Evolutionary conservation across 2,888 invertebrate genomes (phyloP), one percentile per base, ranked within the genome.

Genomic region (Ptychoptera contaminata): DNA sequence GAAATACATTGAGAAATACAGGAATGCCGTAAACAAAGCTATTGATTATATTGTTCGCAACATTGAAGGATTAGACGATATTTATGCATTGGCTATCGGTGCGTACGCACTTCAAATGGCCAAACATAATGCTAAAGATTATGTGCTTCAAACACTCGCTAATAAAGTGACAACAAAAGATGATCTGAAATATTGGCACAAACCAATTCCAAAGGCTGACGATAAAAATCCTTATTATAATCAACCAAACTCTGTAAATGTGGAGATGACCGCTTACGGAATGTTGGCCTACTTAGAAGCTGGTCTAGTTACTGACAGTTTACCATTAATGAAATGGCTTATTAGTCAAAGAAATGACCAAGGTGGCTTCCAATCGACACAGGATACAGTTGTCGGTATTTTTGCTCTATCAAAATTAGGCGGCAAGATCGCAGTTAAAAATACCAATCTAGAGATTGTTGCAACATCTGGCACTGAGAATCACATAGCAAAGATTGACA

Each of bases 211-310:
- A 1, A 56, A 67, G 37, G 56, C 58, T 10, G 76, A 77, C 46
- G 69, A 69, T 39, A 71, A 72, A 44, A 80, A 80, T 56, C 79
- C 80, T 0, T 79, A 80, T 78, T 68, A 65, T 49, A 62, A 68
- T 35, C 63, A 76, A 48, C 78, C 85, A 0, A 74, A 75, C 47
- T 79, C 84, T 36, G 74, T 82, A 1, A 62, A 63, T 52, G 68
- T 94, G 5, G 87, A 88, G 62, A 85, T 88, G 53, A 92, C 94
- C 0, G 79, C 93, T 0, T 96, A 94, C 63, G 84, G 81, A 0
- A 67, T 96, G 45, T 68, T 91, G 45, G 78, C 86, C 0, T 76
- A 73, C 59, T 56, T 78, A 11, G 69, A 72, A 45, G 62, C 63
- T 4, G 66, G 65, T 46, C 16, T 38, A 29, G 55, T 58, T 2